These are phyloP conservation scores for Drosophila neotestacea DNA, from an alignment of 2,888 invertebrate species.

Conservation along the genomic window DNA sequence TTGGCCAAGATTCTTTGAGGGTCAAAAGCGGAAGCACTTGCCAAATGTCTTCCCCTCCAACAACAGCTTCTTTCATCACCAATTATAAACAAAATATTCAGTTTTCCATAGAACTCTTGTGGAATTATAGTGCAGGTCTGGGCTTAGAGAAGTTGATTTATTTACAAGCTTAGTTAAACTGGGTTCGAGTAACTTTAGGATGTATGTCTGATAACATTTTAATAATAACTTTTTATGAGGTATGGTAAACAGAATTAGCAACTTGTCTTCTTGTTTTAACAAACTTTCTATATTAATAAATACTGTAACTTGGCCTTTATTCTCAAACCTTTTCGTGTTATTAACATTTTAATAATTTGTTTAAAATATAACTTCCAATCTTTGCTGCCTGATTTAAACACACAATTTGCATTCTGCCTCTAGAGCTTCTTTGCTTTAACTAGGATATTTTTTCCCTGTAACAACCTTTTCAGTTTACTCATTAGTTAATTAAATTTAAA, in stretches of 20 bases:
- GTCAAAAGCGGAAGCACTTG: constrained; percentile 25
- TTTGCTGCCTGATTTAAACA: too few relatives aligned
- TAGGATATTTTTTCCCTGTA: too few relatives aligned
- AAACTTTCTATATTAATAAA: too few relatives aligned
- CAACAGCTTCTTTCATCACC: neutral
- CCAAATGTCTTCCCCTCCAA: neutral
- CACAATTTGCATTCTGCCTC: too few relatives aligned
- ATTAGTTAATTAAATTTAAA: constrained; percentile 10
- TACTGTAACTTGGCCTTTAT: too few relatives aligned
- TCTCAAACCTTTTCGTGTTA: too few relatives aligned
- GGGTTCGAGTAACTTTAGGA: neutral
- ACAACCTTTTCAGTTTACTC: neutral
- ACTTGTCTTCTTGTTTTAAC: too few relatives aligned
- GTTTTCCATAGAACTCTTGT: constrained; percentile 7
- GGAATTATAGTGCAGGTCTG: neutral
- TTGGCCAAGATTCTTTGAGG: constrained; percentile 3
- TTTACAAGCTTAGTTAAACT: neutral
- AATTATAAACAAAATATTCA: constrained; percentile 11
- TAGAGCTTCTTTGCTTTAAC: too few relatives aligned
- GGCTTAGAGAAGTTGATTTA: neutral
- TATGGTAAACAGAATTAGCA: too few relatives aligned
- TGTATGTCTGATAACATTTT: neutral
- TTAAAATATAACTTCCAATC: too few relatives aligned
- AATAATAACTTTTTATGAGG: neutral
- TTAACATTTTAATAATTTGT: too few relatives aligned